Base-by-base conservation (phyloP, 1,140 invertebrate genomes). In the Drosophila athabasca region DNA sequence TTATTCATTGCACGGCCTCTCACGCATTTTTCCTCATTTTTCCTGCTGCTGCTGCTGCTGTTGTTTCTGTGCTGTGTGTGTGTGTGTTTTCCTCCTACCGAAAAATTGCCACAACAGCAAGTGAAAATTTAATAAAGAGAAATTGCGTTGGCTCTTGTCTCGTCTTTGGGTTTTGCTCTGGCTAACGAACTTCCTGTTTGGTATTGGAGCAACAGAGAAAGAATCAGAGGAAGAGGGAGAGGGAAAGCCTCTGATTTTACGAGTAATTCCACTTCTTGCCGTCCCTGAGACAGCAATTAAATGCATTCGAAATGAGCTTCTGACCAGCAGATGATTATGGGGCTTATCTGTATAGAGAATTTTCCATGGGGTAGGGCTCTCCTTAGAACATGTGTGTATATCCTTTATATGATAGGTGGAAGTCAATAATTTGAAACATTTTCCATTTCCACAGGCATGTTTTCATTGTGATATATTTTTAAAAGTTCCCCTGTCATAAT, bases 41-140 rank as follows among this genome's bases (percentile, higher is more conserved):
- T 69, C 65, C 66, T 69, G 51, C 3, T 4, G 9, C 31, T 11
- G 35, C 11, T 39, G 35, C 13, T 35, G 8, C 24, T 68, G 66
- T 79, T 64, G 58, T 84, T 74, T 31, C 31, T 31, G 6, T 29
- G 29, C 24, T 29, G 31, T 31, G 8, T 31, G 31, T 29, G 31
- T 31, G 8, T 31, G 31, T 31, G 6, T 29, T 31, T 79, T 39
- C 64, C 70, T 58, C 13, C 51, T 35, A 6, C 11, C 3, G 8
- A 13, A 55, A 54, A 62, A 71, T 49, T 15, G 62, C 50, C 50
- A 55, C 50, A 39, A 24, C 62, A 55, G 68, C 68, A 73, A 82
- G 79, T 82, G 48, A 79, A 83, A 83, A 83, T 83, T 83, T 84
- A 83, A 83, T 83, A 83, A 83, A 84, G 79, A 83, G 59, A 83